Evolutionary conservation across 2,113 vertebrate genomes (phyloP), one percentile per base, ranked within the genome.

Genomic region (Oncorhynchus clarkii): DNA sequence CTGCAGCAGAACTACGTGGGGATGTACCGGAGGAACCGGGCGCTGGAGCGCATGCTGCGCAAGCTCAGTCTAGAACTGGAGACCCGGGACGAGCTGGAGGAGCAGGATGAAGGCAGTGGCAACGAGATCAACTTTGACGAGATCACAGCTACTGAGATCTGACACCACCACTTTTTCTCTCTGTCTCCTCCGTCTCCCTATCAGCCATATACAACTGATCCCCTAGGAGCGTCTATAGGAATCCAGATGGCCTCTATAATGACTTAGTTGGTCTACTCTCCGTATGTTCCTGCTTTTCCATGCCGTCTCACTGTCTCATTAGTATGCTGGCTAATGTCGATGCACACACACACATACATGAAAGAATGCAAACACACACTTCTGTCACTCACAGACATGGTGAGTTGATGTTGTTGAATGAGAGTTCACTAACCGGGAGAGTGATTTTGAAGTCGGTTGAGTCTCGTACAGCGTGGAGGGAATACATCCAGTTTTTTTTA

Each of bases 1-100:
- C 93, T 99, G 89, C 98, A 99, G 72, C 94, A 97, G 92, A 99
- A 97, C 95, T 99, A 99, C 62, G 94, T 99, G 86, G 95, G 97
- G 91, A 99, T 99, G 97, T 98, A 97, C 85, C 94, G 94, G 57
- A 93, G 95, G 71, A 99, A 97, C 91, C 93, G 95, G 4, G 95
- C 97, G 83, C 93, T 99, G 9, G 97, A 99, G 90, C 93, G 95
- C 75, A 93, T 93, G 18, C 93, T 99, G 69, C 95, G 94, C 77
- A 95, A 96, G 64, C 95, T 99, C 78, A 96, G 93, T 66, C 92
- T 95, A 24, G 95, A 97, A 84, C 94, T 97, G 85, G 96, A 96
- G 90, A 94, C 91, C 85, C 89, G 95, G 20, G 95, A 96, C 20
- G 95, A 96, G 48, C 89, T 94, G 1, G 96, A 93, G 24, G 92